A percentile compares a stretch with the other conserved stretches of the same genome.
Evolutionary conservation across 2,113 vertebrate species (phyloP).

Genomic region (Chrysochloris asiatica): DNA sequence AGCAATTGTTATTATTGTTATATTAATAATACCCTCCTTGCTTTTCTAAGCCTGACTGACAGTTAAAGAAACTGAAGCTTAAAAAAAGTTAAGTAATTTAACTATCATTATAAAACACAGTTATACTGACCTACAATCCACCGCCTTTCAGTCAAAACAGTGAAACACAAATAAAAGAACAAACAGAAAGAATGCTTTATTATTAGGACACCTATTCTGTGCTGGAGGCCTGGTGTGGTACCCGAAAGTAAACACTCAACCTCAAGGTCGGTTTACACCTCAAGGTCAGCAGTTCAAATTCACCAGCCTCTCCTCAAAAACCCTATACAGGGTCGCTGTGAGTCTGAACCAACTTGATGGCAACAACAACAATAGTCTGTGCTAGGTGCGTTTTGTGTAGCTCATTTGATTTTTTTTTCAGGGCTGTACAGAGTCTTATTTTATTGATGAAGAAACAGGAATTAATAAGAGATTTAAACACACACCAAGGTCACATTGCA

Average conservation of each 20-base stretch:
- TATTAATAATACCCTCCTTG: constrained; percentile 12
- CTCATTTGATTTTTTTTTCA: not conserved
- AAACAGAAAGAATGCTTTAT: not conserved
- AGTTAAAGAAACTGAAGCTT: constrained; percentile 26
- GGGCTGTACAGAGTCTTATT: not conserved
- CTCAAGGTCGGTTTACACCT: too few relatives aligned
- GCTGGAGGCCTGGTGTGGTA: not conserved
- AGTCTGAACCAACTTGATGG: too few relatives aligned
- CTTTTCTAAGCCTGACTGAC: not conserved
- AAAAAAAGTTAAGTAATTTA: not conserved
- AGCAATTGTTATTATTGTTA: not conserved
- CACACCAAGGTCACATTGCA: not conserved
- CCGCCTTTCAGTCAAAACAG: constrained; percentile 13
- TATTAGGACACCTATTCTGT: not conserved
- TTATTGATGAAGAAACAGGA: constrained; percentile 2
- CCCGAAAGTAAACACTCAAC: too few relatives aligned
- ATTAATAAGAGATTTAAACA: not conserved
- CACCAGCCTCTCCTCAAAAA: too few relatives aligned
- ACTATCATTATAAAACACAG: not conserved
- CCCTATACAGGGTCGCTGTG: too few relatives aligned
- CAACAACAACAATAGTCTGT: too few relatives aligned
- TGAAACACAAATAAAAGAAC: not conserved
- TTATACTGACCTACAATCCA: constrained; percentile 2
- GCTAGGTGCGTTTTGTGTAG: not conserved
- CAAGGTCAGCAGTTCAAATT: too few relatives aligned